Percentiles rank a stretch among this genome's conserved stretches.
Conservation (phyloP, 64 coral and sea anemone genomes). For the Dendrophyllia cribrosa region DNA sequence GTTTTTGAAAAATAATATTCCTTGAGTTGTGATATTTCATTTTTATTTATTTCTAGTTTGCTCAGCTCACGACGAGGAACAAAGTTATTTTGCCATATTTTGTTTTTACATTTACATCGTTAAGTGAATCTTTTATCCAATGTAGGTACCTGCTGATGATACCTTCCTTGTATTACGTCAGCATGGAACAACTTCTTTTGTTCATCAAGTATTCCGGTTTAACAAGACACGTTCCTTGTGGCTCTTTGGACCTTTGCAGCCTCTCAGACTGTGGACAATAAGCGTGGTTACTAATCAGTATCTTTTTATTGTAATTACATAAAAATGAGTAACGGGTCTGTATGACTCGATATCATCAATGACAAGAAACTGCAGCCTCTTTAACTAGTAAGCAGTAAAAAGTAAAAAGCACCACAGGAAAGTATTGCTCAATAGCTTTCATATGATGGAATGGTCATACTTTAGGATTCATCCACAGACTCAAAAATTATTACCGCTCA, state of each 20-base stretch:
- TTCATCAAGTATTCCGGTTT: conserved; percentile 70
- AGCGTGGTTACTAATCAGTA: conserved; percentile 78
- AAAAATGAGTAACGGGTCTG: not conserved
- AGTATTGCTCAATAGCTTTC: too few relatives aligned
- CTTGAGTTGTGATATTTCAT: too few relatives aligned
- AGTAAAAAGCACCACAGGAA: too few relatives aligned
- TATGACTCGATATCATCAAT: too few relatives aligned
- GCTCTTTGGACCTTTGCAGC: conserved; percentile 57
- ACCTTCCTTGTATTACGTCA: conserved; percentile 62
- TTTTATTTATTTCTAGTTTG: too few relatives aligned
- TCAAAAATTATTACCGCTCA: too few relatives aligned
- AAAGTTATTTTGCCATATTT: not conserved
- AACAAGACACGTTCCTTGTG: conserved; percentile 58
- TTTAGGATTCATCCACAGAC: too few relatives aligned
- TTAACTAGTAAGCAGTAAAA: too few relatives aligned
- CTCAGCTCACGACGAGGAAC: too few relatives aligned
- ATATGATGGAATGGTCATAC: too few relatives aligned
- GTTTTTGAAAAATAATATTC: too few relatives aligned
- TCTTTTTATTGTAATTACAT: conserved; percentile 52
- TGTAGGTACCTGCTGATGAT: conserved; percentile 49
- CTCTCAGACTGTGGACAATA: conserved; percentile 42
- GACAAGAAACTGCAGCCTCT: too few relatives aligned
- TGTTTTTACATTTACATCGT: not conserved
- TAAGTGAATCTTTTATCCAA: not conserved
- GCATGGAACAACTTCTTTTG: not conserved